Percentiles rank a stretch among this genome's conserved stretches.
phyloP scores from a whole-genome alignment of 2,888 invertebrate genomes.

The Arctia plantaginis region DNA sequence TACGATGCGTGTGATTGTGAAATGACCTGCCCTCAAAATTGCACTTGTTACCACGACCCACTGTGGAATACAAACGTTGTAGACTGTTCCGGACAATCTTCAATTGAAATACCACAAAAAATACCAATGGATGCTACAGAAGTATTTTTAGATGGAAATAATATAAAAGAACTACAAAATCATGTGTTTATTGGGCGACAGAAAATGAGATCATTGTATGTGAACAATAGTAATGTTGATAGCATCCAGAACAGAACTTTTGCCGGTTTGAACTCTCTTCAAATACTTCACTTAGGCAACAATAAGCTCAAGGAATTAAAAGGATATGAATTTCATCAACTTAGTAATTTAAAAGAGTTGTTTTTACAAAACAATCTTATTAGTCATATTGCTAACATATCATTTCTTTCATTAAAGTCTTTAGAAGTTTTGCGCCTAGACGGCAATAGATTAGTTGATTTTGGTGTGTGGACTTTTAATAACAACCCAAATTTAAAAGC shows the following conservation, averaged over 20 bases:
- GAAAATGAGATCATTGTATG: slow-evolving; percentile 94
- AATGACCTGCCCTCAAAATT: slow-evolving; percentile 97
- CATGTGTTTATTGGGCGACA: slow-evolving; percentile 96
- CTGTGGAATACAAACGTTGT: slow-evolving; percentile 97
- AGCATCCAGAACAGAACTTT: slow-evolving; percentile 96
- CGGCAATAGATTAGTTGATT: slow-evolving; percentile 93
- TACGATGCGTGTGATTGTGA: slow-evolving; percentile 98
- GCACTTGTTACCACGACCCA: slow-evolving; percentile 97
- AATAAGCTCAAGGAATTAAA: slow-evolving; percentile 92
- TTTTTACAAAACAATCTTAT: slow-evolving; percentile 95
- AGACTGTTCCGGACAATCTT: slow-evolving; percentile 94
- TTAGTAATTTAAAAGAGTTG: slow-evolving; percentile 92
- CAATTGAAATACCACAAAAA: slow-evolving; percentile 92
- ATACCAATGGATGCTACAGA: slow-evolving; percentile 98
- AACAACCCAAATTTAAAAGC: slow-evolving; percentile 90
- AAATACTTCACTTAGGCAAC: slow-evolving; percentile 93
- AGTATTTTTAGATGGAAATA: slow-evolving; percentile 96
- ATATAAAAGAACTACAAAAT: slow-evolving; percentile 93
- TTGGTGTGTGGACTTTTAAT: slow-evolving; percentile 92
- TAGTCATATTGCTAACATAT: slow-evolving; percentile 92
- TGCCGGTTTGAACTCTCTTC: slow-evolving; percentile 92
- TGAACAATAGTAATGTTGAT: slow-evolving; percentile 94
- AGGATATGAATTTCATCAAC: slow-evolving; percentile 94
- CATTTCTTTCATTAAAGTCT: slow-evolving; percentile 91
- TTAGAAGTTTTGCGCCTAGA: slow-evolving; percentile 93